Percentiles rank a stretch among this genome's conserved stretches.
Evolutionary conservation across 1,140 invertebrate species (phyloP).

Genomic region (Drosophila erecta): DNA sequence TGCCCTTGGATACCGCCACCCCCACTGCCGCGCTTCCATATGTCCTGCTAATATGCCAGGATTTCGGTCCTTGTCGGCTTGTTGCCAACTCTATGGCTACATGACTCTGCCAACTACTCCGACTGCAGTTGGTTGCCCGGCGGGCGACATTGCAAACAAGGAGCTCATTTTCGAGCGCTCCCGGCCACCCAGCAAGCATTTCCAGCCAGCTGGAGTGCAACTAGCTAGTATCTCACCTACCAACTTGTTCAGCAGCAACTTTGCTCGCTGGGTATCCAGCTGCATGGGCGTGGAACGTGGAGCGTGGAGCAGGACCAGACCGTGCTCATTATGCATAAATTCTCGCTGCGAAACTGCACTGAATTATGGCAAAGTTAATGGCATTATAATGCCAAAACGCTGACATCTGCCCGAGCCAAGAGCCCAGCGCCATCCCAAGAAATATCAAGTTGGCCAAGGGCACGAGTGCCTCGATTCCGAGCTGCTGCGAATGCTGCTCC

Average conservation of each 20-base stretch:
- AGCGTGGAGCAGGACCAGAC: slow-evolving; percentile 18
- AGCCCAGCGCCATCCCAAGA: slow-evolving; percentile 5
- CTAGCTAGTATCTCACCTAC: neutral
- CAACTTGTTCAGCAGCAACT: neutral
- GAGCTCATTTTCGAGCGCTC: slow-evolving; percentile 41
- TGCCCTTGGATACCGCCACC: slow-evolving; percentile 31
- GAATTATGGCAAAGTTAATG: slow-evolving; percentile 81
- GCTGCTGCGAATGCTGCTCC: neutral
- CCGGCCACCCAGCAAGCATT: slow-evolving; percentile 20
- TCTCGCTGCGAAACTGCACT: slow-evolving; percentile 70
- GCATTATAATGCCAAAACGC: slow-evolving; percentile 76
- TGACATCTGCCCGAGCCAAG: slow-evolving; percentile 31
- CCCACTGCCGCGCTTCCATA: slow-evolving; percentile 28
- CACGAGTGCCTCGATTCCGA: slow-evolving; percentile 5
- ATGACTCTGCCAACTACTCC: slow-evolving; percentile 71
- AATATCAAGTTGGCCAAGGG: slow-evolving; percentile 44
- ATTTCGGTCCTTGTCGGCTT: slow-evolving; percentile 58
- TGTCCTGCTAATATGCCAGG: slow-evolving; percentile 62
- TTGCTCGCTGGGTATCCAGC: slow-evolving; percentile 45
- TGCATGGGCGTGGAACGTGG: slow-evolving; percentile 12
- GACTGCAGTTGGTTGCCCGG: slow-evolving; percentile 58
- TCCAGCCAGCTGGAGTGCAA: neutral
- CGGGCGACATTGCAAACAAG: slow-evolving; percentile 49
- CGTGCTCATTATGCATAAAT: slow-evolving; percentile 79
- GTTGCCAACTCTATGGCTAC: slow-evolving; percentile 20